A percentile compares a stretch with the other conserved stretches of the same genome.
Evolutionary conservation across 1,140 invertebrate species (phyloP).

Genomic region (Lasaia peninsularis): DNA sequence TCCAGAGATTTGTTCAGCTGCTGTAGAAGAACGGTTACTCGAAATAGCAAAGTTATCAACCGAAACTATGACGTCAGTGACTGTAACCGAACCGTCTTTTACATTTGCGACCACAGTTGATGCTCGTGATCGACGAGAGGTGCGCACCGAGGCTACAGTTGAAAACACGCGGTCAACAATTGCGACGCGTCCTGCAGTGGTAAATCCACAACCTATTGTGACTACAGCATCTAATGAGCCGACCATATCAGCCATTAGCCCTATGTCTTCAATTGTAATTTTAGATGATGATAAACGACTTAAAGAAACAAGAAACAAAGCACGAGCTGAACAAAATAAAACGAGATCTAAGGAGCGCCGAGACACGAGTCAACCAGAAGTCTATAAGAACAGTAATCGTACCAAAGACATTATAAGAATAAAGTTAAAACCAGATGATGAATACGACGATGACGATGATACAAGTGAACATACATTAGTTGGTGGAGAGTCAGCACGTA

Average conservation of each 20-base stretch:
- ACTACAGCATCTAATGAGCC: constrained; percentile 15
- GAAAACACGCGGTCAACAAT: constrained; percentile 38
- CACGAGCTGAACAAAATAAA: constrained; percentile 45
- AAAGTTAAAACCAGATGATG: constrained; percentile 81
- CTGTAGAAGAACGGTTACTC: constrained; percentile 51
- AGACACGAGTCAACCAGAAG: constrained; percentile 45
- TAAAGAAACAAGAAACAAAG: constrained; percentile 56
- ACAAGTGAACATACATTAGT: constrained; percentile 40
- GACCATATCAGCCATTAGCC: constrained; percentile 14
- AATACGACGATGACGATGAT: constrained; percentile 77
- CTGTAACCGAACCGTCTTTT: constrained; percentile 6
- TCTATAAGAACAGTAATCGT: constrained; percentile 42
- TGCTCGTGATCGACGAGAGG: constrained; percentile 59
- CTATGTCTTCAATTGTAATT: constrained; percentile 19
- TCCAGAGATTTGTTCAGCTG: constrained; percentile 68
- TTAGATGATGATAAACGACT: constrained; percentile 50
- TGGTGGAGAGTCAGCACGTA: constrained; percentile 45
- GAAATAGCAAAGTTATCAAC: constrained; percentile 46
- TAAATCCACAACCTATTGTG: constrained; percentile 16
- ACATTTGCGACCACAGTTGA: constrained; percentile 67
- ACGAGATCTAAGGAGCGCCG: constrained; percentile 44
- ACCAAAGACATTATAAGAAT: constrained; percentile 79
- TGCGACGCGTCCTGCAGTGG: constrained; percentile 24
- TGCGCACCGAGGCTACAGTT: constrained; percentile 58
- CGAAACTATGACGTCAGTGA: constrained; percentile 11